A percentile compares a stretch with the other conserved stretches of the same genome.
These are phyloP conservation scores for Eira barbara DNA, from an alignment of 2,113 vertebrate genomes.

Conservation along the genomic window DNA sequence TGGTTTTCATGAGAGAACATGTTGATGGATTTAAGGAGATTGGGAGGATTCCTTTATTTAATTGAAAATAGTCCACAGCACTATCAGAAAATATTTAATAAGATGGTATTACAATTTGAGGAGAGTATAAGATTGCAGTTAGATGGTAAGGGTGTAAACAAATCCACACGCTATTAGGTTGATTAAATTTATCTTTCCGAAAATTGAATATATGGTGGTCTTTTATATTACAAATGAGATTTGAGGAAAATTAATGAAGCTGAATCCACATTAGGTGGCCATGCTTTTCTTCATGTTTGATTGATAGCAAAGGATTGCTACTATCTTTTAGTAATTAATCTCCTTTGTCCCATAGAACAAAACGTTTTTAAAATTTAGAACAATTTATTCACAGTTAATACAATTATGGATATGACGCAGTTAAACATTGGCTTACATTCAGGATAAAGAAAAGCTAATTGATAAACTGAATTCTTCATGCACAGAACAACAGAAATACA, in stretches of 20 bases:
- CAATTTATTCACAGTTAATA: slow-evolving; percentile 68
- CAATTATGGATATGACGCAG: slow-evolving; percentile 71
- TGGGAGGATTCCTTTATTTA: background rate
- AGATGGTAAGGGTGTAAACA: slow-evolving; percentile 11
- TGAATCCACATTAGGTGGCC: slow-evolving; percentile 56
- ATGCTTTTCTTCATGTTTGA: slow-evolving; percentile 60
- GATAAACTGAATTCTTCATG: slow-evolving; percentile 61
- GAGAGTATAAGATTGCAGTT: background rate
- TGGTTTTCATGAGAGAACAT: background rate
- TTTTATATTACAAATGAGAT: slow-evolving; percentile 62
- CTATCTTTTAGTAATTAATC: slow-evolving; percentile 76
- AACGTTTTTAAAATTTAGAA: slow-evolving; percentile 55
- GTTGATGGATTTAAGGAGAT: background rate
- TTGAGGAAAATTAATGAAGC: slow-evolving; percentile 66
- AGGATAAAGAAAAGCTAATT: slow-evolving; percentile 56
- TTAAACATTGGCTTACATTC: slow-evolving; percentile 63
- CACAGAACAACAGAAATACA: background rate
- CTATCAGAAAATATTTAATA: background rate
- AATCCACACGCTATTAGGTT: background rate
- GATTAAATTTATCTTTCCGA: slow-evolving; percentile 55
- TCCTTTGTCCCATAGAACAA: slow-evolving; percentile 64
- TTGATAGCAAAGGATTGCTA: slow-evolving; percentile 52
- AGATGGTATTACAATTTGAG: background rate
- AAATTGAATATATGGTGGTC: slow-evolving; percentile 24
- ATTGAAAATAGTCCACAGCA: background rate